Conservation (phyloP, 2,888 invertebrate species). For the Choristoneura rosaceana region DNA sequence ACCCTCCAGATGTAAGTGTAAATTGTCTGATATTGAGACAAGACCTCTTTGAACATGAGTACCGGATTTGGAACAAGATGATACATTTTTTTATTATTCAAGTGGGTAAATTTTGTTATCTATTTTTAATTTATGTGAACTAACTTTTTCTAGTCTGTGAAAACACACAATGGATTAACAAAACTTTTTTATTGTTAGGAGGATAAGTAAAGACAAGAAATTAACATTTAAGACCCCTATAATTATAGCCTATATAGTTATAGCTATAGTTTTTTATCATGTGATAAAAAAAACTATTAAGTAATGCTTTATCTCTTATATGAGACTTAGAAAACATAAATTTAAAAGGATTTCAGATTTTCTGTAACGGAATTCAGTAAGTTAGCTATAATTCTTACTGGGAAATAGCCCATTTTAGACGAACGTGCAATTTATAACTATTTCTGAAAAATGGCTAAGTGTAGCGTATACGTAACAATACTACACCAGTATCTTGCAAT, state of each 20-base stretch:
- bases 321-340: not conserved
- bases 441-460: conserved; percentile 22
- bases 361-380: conserved; percentile 18
- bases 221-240: too few species aligned
- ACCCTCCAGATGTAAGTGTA: conserved; percentile 51
- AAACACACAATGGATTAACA: not conserved
- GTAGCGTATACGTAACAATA: too few species aligned
- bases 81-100: not conserved
- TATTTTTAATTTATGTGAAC: not conserved
- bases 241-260: too few species aligned
- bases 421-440: conserved; percentile 8
- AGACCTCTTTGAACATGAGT: conserved; percentile 34
- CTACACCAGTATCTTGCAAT: too few species aligned
- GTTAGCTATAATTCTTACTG: conserved; percentile 31
- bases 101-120: conserved; percentile 20
- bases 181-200: not conserved
- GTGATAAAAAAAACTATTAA: too few species aligned
- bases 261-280: too few species aligned
- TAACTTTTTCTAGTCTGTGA: not conserved
- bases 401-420: conserved; percentile 26
- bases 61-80: conserved; percentile 8
- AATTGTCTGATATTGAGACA: conserved; percentile 42
- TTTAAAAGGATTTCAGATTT: conserved; percentile 18
- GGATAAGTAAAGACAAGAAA: not conserved
- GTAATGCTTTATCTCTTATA: not conserved